phyloP scores from a whole-genome alignment of 1,140 invertebrate genomes.

The Spodoptera litura region DNA sequence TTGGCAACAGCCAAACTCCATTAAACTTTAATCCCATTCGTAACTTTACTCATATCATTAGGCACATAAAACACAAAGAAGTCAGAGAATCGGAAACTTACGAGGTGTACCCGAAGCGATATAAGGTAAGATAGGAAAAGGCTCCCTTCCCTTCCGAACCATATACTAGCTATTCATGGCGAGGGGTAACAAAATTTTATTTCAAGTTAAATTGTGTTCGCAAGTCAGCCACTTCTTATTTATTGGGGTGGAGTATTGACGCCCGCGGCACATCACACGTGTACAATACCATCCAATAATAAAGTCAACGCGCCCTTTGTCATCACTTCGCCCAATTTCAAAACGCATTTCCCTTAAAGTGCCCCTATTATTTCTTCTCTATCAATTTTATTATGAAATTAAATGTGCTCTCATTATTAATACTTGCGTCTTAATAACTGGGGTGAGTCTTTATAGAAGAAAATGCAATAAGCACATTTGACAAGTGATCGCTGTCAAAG shows the following conservation, averaged over 20 bases:
- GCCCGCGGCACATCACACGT: constrained; percentile 53
- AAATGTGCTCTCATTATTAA: constrained; percentile 29
- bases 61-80: constrained; percentile 73
- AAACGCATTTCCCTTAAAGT: constrained; percentile 57
- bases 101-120: constrained; percentile 70
- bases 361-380: constrained; percentile 43
- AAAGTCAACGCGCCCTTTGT: constrained; percentile 66
- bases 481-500: constrained; percentile 22
- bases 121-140: constrained; percentile 71
- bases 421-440: constrained; percentile 1
- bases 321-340: constrained; percentile 62
- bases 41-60: constrained; percentile 69
- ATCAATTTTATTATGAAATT: constrained; percentile 37
- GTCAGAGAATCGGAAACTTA: constrained; percentile 76
- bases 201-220: constrained; percentile 83
- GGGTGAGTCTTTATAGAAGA: constrained; percentile 22
- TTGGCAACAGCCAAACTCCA: constrained; percentile 46
- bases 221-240: constrained; percentile 77
- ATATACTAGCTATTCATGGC: constrained; percentile 78
- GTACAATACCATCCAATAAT: constrained; percentile 64
- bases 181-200: constrained; percentile 81
- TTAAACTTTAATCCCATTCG: constrained; percentile 62
- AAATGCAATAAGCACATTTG: constrained; percentile 5
- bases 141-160: constrained; percentile 69
- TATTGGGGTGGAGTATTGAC: constrained; percentile 68